Evolutionary conservation across 2,113 vertebrate species (phyloP).

Genomic region (Muscicapa adusta): DNA sequence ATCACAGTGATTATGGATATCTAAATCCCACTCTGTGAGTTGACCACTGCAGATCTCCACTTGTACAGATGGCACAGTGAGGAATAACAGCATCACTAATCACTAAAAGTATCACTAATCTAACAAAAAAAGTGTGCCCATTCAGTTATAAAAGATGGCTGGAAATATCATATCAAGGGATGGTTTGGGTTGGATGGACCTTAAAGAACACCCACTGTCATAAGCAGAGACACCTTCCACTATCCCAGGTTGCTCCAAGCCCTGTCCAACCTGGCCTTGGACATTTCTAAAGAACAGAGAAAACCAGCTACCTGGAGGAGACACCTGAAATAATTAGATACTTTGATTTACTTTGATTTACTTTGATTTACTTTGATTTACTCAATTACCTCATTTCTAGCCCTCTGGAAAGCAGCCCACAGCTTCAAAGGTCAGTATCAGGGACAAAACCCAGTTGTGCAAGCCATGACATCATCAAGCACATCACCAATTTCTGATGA

Average conservation of each 20-base stretch:
- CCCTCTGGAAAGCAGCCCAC: background rate
- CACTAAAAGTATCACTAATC: rapidly evolving
- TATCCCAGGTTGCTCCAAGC: background rate
- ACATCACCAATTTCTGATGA: background rate
- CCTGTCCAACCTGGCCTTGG: background rate
- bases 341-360: background rate
- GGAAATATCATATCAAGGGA: background rate
- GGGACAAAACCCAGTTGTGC: background rate
- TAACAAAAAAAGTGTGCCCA: background rate
- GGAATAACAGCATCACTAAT: no score
- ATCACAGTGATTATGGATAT: background rate
- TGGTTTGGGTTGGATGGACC: background rate
- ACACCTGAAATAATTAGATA: background rate
- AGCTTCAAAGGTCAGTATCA: background rate
- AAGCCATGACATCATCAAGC: background rate
- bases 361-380: background rate
- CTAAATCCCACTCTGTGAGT: background rate
- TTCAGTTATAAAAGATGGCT: background rate
- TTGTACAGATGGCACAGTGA: no score
- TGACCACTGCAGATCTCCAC: background rate
- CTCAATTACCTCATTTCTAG: background rate
- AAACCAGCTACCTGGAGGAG: background rate
- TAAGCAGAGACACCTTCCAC: background rate
- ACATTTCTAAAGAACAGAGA: background rate
- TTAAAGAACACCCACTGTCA: background rate